These are phyloP conservation scores for Numenius arquata DNA, from an alignment of 2,113 vertebrate species.

Conservation along the genomic window DNA sequence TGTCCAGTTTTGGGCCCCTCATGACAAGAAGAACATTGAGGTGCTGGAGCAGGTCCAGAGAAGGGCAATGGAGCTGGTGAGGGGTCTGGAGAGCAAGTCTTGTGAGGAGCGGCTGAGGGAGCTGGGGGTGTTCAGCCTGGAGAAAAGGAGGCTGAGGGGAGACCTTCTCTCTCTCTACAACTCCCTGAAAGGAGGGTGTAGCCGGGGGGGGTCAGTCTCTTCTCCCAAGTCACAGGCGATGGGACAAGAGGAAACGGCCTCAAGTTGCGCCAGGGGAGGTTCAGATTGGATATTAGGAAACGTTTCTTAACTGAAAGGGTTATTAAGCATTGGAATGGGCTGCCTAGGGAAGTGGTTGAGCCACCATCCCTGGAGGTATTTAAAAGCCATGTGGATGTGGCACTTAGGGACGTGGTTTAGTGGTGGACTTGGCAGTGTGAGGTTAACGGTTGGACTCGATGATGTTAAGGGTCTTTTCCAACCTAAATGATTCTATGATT, in stretches of 20 bases:
- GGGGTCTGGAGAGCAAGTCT: too few relatives aligned
- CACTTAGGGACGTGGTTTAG: neutral
- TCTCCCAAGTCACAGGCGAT: neutral
- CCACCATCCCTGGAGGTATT: neutral
- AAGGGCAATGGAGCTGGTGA: too few relatives aligned
- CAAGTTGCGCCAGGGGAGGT: neutral
- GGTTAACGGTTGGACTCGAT: rapidly evolving
- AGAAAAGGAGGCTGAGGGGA: too few relatives aligned
- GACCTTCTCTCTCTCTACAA: rapidly evolving
- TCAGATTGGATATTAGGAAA: neutral
- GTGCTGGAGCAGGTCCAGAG: too few relatives aligned
- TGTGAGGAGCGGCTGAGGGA: too few relatives aligned
- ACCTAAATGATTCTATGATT: neutral
- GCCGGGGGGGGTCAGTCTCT: neutral
- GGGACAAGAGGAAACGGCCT: neutral
- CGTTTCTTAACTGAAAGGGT: rapidly evolving
- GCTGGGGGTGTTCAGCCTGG: too few relatives aligned
- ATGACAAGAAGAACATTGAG: too few relatives aligned
- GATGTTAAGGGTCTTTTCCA: neutral
- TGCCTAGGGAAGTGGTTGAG: neutral
- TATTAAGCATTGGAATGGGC: neutral
- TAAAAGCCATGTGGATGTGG: neutral
- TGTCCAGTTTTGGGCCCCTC: neutral
- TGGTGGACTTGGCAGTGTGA: neutral
- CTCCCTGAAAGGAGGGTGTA: neutral